Base-by-base conservation (phyloP, 2,888 invertebrate genomes). In the Reticulitermes lucifugus region DNA sequence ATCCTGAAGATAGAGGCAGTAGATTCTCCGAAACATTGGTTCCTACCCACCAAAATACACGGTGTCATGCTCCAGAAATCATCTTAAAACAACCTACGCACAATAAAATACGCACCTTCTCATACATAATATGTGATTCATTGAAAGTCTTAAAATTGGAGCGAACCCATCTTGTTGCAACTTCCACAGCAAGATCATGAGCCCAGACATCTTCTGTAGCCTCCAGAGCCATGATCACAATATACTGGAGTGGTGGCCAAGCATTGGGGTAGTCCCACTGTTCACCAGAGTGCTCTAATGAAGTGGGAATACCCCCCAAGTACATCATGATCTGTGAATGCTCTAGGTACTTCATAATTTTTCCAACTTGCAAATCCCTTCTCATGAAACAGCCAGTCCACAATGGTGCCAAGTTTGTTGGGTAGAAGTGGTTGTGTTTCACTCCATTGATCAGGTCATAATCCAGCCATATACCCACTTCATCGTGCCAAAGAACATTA, bases 201-300 rank as follows among this genome's bases (percentile, higher is more conserved):
- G 96, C 96, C 83, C 93, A 93, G 0, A 92, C 91, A 51, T 94
- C 93, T 0, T 93, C 94, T 0, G 96, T 94, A 88, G 94, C 93
- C 25, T 95, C 93, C 84, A 98, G 92, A 0, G 96, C 97, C 89
- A 94, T 93, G 18, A 98, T 94, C 88, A 98, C 91, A 51, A 98
- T 94, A 89, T 98, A 95, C 90, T 98, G 97, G 59, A 98, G 92
- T 0, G 98, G 98, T 0, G 98, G 96, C 98, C 98, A 98, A 0
- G 97, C 98, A 91, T 98, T 98, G 0, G 98, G 97, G 88, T 94
- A 96, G 91, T 97, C 97, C 98, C 98, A 97, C 90, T 98, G 96
- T 90, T 97, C 96, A 6, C 96, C 96, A 0, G 96, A 95, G 22
- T 95, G 94, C 88, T 94, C 93, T 87, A 96, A 91, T 0, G 97